These are phyloP conservation scores for Globia sparganii DNA, from an alignment of 2,888 invertebrate genomes.

Conservation along the genomic window DNA sequence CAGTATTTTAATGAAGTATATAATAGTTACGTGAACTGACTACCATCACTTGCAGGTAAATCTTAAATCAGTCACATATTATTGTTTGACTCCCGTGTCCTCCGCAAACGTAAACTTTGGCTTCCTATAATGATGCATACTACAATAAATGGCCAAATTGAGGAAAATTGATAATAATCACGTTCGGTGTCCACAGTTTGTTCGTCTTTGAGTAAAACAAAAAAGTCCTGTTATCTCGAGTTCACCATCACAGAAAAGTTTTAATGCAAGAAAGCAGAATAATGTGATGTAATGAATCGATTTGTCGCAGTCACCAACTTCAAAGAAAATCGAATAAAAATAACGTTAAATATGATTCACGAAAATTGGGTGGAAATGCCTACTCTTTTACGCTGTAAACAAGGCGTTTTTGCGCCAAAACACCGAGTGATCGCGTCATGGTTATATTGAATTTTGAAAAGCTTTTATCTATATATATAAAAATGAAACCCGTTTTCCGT, in stretches of 20 bases:
- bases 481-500: too few relatives aligned
- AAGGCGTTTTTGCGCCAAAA: neutral
- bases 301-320: constrained; percentile 1
- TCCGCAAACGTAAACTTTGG: neutral
- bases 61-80: neutral
- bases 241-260: constrained; percentile 10
- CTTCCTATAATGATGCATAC: neutral
- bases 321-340: constrained; percentile 14
- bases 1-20: neutral
- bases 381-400: neutral
- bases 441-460: neutral
- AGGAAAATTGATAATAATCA: neutral
- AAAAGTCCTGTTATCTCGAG: neutral
- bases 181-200: neutral
- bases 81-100: neutral
- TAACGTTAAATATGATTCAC: neutral
- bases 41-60: neutral
- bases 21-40: neutral
- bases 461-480: neutral
- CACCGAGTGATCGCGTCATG: neutral
- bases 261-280: constrained; percentile 28
- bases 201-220: neutral
- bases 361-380: neutral
- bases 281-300: constrained; percentile 30
- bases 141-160: neutral